Conservation (phyloP, 2,113 vertebrate species). For the Drymodes brunneopygia region DNA sequence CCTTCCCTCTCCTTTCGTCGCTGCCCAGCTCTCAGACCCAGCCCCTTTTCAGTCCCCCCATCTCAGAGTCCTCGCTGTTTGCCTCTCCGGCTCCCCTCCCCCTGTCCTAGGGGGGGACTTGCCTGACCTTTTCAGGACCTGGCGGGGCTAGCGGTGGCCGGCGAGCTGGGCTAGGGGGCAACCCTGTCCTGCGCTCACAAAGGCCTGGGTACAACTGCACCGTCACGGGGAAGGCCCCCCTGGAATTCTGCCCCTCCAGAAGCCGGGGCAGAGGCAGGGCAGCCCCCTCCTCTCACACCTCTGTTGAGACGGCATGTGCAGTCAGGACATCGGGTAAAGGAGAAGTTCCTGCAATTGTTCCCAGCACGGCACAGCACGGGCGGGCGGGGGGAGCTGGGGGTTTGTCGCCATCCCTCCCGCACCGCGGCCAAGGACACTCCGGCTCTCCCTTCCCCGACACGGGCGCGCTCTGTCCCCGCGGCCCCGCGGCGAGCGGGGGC, state of each 20-base stretch:
- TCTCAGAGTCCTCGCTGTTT: background rate
- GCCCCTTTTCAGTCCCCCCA: background rate
- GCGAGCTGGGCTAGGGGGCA: background rate
- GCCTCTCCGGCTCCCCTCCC: background rate
- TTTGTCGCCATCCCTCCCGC: background rate
- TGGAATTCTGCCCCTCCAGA: background rate
- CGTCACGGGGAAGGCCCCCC: background rate
- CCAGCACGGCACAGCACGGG: background rate
- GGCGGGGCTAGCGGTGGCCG: background rate
- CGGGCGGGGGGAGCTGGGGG: background rate
- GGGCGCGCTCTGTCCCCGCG: background rate
- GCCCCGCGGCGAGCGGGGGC: background rate
- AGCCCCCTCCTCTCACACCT: background rate
- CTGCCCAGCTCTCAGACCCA: background rate
- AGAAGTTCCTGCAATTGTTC: conserved; percentile 39
- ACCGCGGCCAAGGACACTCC: background rate
- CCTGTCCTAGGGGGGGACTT: background rate
- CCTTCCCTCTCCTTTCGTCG: background rate
- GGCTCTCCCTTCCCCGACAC: background rate
- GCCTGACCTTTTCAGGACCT: background rate
- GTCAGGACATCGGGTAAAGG: background rate
- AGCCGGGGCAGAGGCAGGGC: background rate
- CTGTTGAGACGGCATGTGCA: background rate
- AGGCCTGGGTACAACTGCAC: background rate
- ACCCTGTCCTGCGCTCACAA: background rate